Percentiles rank a stretch among this genome's conserved stretches.
Evolutionary conservation across 37 sponge, comb jelly and placozoan genomes (phyloP).

Genomic region (Theonella swinhoei): DNA sequence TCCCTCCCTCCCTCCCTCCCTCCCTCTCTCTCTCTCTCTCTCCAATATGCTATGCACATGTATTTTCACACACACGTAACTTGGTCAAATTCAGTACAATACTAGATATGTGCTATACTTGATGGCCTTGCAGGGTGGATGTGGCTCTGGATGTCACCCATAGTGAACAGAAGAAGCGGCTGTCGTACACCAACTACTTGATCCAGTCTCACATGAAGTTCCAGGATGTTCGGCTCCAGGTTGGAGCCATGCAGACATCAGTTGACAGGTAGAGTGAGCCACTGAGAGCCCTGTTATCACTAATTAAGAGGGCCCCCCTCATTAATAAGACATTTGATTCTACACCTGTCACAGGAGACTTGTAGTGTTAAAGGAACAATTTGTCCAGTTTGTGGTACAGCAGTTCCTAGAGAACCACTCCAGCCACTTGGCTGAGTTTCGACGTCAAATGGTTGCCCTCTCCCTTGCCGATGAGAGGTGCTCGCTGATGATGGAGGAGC

Average conservation of each 20-base stretch:
- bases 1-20: no score
- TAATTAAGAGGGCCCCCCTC: no score
- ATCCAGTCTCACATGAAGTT: conserved; percentile 52
- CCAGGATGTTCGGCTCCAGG: conserved; percentile 53
- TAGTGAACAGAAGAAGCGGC: conserved; percentile 39
- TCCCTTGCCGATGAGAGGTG: conserved; percentile 48
- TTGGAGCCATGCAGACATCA: conserved; percentile 20
- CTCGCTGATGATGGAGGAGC: conserved; percentile 21
- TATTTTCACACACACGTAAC: not conserved
- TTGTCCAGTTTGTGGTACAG: conserved; percentile 40
- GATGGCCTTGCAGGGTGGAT: conserved; percentile 20
- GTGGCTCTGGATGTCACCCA: conserved; percentile 32
- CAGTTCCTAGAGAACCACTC: conserved; percentile 42
- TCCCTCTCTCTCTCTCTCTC: conserved; percentile 42
- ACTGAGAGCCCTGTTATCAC: not conserved
- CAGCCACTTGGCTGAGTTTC: conserved; percentile 17
- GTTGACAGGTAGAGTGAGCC: conserved; percentile 42
- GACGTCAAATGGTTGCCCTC: conserved; percentile 9
- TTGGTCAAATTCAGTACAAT: no score
- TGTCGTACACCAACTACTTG: conserved; percentile 54
- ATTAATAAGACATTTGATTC: no score
- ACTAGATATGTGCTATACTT: no score
- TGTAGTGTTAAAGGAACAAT: conserved; percentile 32
- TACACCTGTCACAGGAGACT: not conserved
- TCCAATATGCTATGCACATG: not conserved